These are phyloP conservation scores for Hydrolagus affinis DNA, from an alignment of 2,113 vertebrate genomes.

Conservation along the genomic window DNA sequence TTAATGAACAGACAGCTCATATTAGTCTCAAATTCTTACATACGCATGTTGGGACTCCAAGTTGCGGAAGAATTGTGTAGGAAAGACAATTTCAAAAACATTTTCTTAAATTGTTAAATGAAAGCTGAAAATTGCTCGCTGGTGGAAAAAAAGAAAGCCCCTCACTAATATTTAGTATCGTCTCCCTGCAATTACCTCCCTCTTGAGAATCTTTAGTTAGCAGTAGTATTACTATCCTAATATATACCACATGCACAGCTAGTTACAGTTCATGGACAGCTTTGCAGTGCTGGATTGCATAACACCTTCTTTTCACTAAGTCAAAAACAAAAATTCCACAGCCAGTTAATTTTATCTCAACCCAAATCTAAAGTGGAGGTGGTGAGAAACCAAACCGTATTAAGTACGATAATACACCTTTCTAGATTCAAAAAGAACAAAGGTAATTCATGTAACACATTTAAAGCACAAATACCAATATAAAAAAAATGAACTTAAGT, in stretches of 20 bases:
- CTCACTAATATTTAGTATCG: conserved; percentile 93
- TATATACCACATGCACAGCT: conserved; percentile 85
- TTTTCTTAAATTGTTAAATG: conserved; percentile 62
- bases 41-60: neutral
- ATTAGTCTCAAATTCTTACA: neutral
- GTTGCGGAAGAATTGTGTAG: neutral
- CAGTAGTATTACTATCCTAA: conserved; percentile 95
- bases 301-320: neutral
- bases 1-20: neutral
- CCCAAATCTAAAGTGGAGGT: neutral
- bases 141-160: conserved; percentile 77
- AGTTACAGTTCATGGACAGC: conserved; percentile 47
- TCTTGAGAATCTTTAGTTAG: conserved; percentile 97
- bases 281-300: neutral
- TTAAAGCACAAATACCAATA: conserved; percentile 33
- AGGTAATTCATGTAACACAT: neutral
- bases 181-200: conserved; percentile 99
- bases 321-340: neutral
- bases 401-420: neutral
- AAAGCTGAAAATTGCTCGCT: conserved; percentile 76
- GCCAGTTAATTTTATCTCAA: neutral
- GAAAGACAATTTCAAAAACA: neutral
- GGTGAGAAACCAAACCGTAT: neutral
- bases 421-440: neutral
- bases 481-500: conserved; percentile 42